Evolutionary conservation across 2,113 vertebrate species (phyloP).

Genomic region (Baryphthengus martii): DNA sequence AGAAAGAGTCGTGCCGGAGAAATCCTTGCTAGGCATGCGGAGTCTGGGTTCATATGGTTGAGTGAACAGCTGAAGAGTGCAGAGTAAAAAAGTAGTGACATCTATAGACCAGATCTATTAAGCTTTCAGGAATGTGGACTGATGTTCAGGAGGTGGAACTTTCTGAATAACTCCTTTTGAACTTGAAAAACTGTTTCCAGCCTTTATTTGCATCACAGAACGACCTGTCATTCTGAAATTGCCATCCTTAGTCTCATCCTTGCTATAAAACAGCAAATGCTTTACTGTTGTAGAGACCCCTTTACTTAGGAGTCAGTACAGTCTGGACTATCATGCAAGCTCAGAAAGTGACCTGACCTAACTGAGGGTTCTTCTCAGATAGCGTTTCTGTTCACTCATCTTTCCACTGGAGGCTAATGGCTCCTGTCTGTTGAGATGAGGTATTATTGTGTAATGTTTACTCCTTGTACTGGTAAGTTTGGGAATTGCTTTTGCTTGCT

Average conservation of each 20-base stretch:
- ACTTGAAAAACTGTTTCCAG: neutral
- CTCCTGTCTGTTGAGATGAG: neutral
- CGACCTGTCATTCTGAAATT: neutral
- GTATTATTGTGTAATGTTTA: neutral
- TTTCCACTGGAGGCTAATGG: neutral
- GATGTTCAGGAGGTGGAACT: neutral
- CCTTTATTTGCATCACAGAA: neutral
- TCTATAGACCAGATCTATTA: neutral
- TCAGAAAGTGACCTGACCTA: neutral
- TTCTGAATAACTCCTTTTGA: neutral
- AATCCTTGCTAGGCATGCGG: neutral
- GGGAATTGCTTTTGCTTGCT: neutral
- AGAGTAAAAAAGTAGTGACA: neutral
- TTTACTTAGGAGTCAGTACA: neutral
- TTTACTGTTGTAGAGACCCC: too few relatives aligned
- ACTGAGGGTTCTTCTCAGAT: neutral
- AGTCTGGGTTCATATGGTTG: neutral
- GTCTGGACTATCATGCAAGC: neutral
- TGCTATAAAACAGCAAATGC: too few relatives aligned
- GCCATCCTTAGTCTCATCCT: neutral
- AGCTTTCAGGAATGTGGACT: neutral
- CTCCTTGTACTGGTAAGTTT: neutral
- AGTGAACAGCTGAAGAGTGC: neutral
- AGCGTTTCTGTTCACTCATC: neutral
- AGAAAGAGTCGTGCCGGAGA: neutral